These are phyloP conservation scores for Choristoneura fumiferana DNA, from an alignment of 1,140 invertebrate genomes.

Conservation along the genomic window DNA sequence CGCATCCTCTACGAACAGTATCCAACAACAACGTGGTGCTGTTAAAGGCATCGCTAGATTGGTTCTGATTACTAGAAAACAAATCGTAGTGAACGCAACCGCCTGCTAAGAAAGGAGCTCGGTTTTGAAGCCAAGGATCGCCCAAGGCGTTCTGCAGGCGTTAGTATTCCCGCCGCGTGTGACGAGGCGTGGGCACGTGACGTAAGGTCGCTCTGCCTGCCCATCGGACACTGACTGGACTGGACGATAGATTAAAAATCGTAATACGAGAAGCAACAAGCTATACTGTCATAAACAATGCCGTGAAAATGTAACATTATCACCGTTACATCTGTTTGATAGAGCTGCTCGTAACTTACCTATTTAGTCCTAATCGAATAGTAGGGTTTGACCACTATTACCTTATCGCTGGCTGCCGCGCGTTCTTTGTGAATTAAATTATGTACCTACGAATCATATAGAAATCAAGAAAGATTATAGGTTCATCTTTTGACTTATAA, in stretches of 20 bases:
- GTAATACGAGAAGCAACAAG: constrained; percentile 20
- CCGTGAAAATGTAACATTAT: no score
- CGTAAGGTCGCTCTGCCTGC: constrained; percentile 68
- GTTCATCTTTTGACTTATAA: no score
- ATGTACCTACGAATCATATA: no score
- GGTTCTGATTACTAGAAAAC: constrained; percentile 44
- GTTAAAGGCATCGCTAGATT: constrained; percentile 22
- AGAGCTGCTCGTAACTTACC: no score
- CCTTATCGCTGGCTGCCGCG: no score
- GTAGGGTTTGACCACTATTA: no score
- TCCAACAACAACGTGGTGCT: neutral
- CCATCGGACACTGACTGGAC: constrained; percentile 56
- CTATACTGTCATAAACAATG: constrained; percentile 22
- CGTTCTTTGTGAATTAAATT: no score
- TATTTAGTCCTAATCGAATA: no score
- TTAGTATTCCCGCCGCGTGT: constrained; percentile 73
- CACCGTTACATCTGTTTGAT: no score
- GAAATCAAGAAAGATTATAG: no score
- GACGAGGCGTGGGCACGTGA: constrained; percentile 64
- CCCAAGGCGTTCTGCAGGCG: constrained; percentile 69
- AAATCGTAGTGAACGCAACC: constrained; percentile 58
- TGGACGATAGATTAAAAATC: constrained; percentile 45
- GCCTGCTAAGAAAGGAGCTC: constrained; percentile 71
- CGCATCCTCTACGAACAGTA: constrained; percentile 3
- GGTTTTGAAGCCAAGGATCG: constrained; percentile 78